phyloP scores from a whole-genome alignment of 2,113 vertebrate genomes.

The Gymnorhina tibicen region DNA sequence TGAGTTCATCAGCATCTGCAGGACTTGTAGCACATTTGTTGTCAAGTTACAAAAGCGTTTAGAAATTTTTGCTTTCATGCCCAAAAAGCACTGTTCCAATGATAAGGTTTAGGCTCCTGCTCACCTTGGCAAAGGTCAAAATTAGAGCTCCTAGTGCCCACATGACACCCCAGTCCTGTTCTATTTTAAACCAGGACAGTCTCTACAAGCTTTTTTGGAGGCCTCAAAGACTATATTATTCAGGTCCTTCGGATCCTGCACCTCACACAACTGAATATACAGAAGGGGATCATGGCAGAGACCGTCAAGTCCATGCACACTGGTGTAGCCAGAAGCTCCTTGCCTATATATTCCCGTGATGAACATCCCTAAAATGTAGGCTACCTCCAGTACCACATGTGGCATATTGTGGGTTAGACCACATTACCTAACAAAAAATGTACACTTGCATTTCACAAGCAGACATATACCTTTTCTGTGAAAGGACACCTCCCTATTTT shows the following conservation, averaged over 20 bases:
- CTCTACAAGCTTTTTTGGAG: background rate
- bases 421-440: background rate
- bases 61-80: background rate
- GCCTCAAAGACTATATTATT: accelerated
- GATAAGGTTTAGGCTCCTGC: background rate
- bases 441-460: background rate
- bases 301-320: accelerated
- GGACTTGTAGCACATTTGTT: background rate
- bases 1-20: background rate
- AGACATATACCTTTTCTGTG: background rate
- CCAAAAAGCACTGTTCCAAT: background rate
- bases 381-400: background rate
- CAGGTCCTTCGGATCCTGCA: background rate
- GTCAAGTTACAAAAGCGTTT: background rate
- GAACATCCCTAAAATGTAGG: background rate
- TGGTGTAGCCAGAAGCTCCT: background rate
- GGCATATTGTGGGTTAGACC: background rate
- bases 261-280: background rate
- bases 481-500: background rate
- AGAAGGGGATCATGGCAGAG: background rate
- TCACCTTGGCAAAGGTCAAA: background rate
- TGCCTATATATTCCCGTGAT: background rate
- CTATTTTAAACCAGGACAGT: background rate
- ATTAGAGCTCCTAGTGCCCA: background rate
- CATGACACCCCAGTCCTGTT: background rate